Evolutionary conservation across 1,140 invertebrate genomes (phyloP).

Genomic region (Drosophila mojavensis): DNA sequence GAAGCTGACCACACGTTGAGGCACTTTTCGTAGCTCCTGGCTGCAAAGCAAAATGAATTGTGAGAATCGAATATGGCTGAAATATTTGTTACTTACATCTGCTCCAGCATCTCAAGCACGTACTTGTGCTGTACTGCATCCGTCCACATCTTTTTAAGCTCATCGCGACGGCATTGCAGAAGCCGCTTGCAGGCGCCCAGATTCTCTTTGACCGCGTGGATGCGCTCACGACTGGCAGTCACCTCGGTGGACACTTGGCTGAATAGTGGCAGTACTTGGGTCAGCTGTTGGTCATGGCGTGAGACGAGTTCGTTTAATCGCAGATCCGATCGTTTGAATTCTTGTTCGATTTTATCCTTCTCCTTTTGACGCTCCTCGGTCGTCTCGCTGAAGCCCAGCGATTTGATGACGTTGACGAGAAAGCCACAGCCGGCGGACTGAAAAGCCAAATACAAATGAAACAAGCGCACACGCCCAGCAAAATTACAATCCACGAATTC

Average conservation of each 20-base stretch:
- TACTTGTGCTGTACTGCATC: constrained; percentile 97
- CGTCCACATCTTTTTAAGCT: constrained; percentile 95
- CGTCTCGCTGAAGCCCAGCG: constrained; percentile 95
- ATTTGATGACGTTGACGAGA: constrained; percentile 96
- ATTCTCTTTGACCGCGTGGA: constrained; percentile 94
- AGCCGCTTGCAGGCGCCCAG: constrained; percentile 95
- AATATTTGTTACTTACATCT: constrained; percentile 88
- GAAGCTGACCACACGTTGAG: constrained; percentile 89
- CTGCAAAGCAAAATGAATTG: constrained; percentile 84
- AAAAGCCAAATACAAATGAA: background rate
- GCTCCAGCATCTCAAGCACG: constrained; percentile 92
- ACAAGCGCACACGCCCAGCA: background rate
- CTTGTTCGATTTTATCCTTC: constrained; percentile 96
- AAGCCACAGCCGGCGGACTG: constrained; percentile 84
- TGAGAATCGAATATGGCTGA: background rate
- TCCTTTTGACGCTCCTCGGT: constrained; percentile 97
- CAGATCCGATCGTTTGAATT: constrained; percentile 95
- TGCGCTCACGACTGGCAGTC: constrained; percentile 89
- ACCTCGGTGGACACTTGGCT: constrained; percentile 83
- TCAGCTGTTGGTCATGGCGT: constrained; percentile 94
- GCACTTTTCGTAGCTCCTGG: constrained; percentile 91
- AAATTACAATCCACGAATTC: constrained; percentile 8
- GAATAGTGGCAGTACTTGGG: constrained; percentile 87
- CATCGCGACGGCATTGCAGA: constrained; percentile 95
- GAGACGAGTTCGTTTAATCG: constrained; percentile 94